Evolutionary conservation across 92 coral and sea anemone species (phyloP), one percentile per base, ranked within the genome.

Genomic region (Heliopora coerulea): DNA sequence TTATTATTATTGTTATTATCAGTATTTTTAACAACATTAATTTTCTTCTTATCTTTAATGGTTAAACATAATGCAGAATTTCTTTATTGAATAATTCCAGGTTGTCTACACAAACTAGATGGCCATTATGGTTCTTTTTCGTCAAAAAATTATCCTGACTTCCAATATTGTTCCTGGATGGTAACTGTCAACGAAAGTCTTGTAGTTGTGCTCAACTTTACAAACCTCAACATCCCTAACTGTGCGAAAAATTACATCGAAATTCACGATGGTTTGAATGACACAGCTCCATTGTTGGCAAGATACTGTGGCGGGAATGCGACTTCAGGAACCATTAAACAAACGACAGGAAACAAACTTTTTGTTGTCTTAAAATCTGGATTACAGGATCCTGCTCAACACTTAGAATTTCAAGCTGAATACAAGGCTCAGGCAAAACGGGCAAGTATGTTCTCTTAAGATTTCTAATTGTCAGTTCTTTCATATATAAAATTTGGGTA

Each of bases 111-210:
- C 75, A 31, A 68, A n/a, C 18, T 68, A 4, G 6, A 29, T 19
- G 49, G 29, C 15, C 5, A 48, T 26, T 3, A n/a, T 49, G 75
- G 75, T n/a, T 68, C 41, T 19, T 68, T 68, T 33, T 8, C 46
- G 1, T 48, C 75, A 8, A 31, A 54, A 27, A 50, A 31, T 24
- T 82, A 75, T 29, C 82, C 86, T 0, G 73, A 82, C 54, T 82
- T 74, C 3, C 86, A 82, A 25, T 31, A 17, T 52, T 82, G 86
- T 25, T 54, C 86, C 1, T 82, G 86, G 82, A 56, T 76, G 14
- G 26, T 82, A 33, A 52, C 62, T 32, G 65, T 82, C 35, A 29
- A 66, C 5, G 19, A 26, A 40, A 40, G 52, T n/a, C 29, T 2
- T 14, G 25, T 14, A 21, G 48, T 65, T 39, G 1, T 25, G 3